Evolutionary conservation across 2,113 vertebrate species (phyloP).

Genomic region (Seriola dumerili): DNA sequence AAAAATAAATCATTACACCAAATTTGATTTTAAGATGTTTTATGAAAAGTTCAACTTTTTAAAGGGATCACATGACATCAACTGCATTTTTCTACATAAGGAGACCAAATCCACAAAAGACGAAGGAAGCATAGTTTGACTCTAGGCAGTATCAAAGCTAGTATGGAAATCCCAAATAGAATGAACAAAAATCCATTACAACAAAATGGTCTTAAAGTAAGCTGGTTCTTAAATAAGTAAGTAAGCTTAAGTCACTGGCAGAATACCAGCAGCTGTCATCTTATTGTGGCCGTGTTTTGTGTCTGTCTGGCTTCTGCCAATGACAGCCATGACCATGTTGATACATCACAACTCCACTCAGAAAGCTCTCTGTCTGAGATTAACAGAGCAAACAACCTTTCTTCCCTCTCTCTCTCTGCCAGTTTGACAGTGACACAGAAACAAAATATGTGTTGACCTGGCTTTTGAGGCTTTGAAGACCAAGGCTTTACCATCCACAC

Average conservation of each 20-base stretch:
- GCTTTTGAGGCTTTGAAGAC: constrained; percentile 66
- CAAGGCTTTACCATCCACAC: constrained; percentile 56
- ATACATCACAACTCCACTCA: constrained; percentile 49
- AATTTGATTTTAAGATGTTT: background rate
- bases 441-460: constrained; percentile 64
- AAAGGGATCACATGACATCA: background rate
- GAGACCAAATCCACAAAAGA: background rate
- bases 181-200: constrained; percentile 2
- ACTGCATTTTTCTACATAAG: background rate
- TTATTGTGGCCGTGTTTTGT: constrained; percentile 14
- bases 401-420: constrained; percentile 12
- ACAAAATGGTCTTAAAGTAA: background rate
- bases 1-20: background rate
- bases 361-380: constrained; percentile 52
- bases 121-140: background rate
- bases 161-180: background rate
- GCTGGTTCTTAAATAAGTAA: constrained; percentile 16
- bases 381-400: constrained; percentile 57
- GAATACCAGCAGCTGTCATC: constrained; percentile 33
- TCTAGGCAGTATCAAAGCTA: background rate
- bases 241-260: constrained; percentile 14
- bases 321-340: constrained; percentile 46
- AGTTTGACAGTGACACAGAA: constrained; percentile 64
- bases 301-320: constrained; percentile 34
- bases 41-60: background rate